Base-by-base conservation (phyloP, 2,888 invertebrate genomes). In the Saturnia pavonia region DNA sequence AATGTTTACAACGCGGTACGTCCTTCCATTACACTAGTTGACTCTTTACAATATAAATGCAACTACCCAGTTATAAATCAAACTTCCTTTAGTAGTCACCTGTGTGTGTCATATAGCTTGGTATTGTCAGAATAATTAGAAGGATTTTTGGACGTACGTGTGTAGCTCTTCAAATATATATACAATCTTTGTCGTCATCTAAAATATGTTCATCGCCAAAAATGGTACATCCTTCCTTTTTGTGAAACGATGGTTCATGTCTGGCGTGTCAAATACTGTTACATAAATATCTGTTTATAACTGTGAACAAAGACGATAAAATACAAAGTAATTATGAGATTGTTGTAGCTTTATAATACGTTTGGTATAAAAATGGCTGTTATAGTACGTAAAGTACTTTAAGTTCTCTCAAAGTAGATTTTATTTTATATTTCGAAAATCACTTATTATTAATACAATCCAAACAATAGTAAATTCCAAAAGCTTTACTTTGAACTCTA, bases 1-100 rank as follows among this genome's bases (percentile, higher is more conserved):
- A 88, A 88, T 87, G 80, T 74, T 69, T 67, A 69, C 73, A 40
- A 65, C 40, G 19, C 12, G 11, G 12, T 9, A 65, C 2, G 65
- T 40, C 73, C 75, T 69, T 74, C 70, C 71, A 72, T 75, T 70
- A 69, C 51, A 68, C 51, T 67, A 66, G n/a, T n/a, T n/a, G n/a
- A n/a, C n/a, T n/a, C 67, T 73, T 70, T 72, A 72, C 19, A 60
- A 71, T 60, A 68, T 71, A 67, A 60, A 42, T 42, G 67, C 51
- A 68, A 66, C 60, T 43, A 74, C 73, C 78, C 74, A 74, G 73
- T 79, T 77, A 87, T 89, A 88, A 88, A 88, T 89, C 88, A 87
- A 83, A 83, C 80, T 80, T 85, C 88, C 88, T 88, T 90, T 89
- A 85, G 85, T 81, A 84, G 85, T 73, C 75, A 77, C 73, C 76